A percentile compares a stretch with the other conserved stretches of the same genome.
Evolutionary conservation across 2,113 vertebrate species (phyloP).

Genomic region (Corythornis madagascariensis): DNA sequence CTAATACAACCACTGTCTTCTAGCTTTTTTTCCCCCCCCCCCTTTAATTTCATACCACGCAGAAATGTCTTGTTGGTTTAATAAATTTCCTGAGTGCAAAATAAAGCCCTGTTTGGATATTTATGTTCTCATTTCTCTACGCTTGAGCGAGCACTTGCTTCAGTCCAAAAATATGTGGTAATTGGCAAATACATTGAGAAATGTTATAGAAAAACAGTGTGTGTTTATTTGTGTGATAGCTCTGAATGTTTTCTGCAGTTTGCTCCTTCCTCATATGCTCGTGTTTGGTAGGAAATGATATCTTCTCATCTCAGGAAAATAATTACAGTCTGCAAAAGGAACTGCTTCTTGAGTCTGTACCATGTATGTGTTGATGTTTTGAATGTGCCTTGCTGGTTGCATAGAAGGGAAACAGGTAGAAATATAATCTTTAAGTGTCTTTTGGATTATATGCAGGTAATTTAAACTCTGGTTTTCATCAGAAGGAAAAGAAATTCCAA

Average conservation of each 20-base stretch:
- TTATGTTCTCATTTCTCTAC: neutral
- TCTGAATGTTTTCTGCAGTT: neutral
- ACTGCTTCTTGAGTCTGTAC: neutral
- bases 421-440: neutral
- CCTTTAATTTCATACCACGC: neutral
- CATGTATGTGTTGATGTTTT: neutral
- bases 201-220: neutral
- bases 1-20: neutral
- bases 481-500: conserved; percentile 18
- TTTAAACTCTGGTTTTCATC: conserved; percentile 18
- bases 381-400: neutral
- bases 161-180: neutral
- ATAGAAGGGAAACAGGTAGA: neutral
- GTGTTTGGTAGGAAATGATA: neutral
- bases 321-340: neutral
- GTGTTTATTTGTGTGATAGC: neutral
- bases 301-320: neutral
- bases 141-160: conserved; percentile 26
- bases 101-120: neutral
- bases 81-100: neutral
- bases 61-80: conserved; percentile 13
- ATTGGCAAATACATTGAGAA: conserved; percentile 5
- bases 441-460: neutral
- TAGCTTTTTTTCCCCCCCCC: neutral
- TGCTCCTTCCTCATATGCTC: neutral